Evolutionary conservation across 2,797 vertebrate genomes (phyloP).

Genomic region (Gymnoscopelus braueri): DNA sequence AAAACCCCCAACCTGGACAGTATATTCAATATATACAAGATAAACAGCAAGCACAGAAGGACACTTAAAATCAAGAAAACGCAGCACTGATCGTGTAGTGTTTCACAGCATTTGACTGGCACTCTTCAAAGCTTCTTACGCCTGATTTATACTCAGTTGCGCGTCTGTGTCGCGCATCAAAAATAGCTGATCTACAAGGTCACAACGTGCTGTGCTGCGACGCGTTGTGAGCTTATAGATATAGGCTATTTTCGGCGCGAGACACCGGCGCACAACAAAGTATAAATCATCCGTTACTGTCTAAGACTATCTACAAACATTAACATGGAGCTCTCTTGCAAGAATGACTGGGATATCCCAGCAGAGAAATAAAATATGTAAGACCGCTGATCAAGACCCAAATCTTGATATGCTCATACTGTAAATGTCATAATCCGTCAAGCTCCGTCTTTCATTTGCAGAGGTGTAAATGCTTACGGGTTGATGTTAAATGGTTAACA

Average conservation of each 20-base stretch:
- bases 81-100: constrained; percentile 77
- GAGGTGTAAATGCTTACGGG: constrained; percentile 57
- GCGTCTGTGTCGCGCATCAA: no score
- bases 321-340: constrained; percentile 66
- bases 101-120: constrained; percentile 78
- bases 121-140: constrained; percentile 67
- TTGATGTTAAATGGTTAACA: constrained; percentile 74
- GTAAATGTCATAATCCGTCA: constrained; percentile 30
- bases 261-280: no score
- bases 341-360: constrained; percentile 60
- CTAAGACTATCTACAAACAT: constrained; percentile 84
- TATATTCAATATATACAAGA: constrained; percentile 83
- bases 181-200: no score
- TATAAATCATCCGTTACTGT: constrained; percentile 19
- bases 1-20: constrained; percentile 63
- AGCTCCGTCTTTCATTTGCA: constrained; percentile 38
- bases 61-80: constrained; percentile 84
- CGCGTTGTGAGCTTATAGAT: no score
- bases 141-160: no score
- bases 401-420: constrained; percentile 66
- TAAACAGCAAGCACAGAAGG: constrained; percentile 82
- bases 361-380: constrained; percentile 71
- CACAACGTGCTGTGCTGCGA: no score
- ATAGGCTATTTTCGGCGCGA: no score
- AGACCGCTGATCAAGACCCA: constrained; percentile 67